These are phyloP conservation scores for Coregonus sp. DNA, from an alignment of 2,797 vertebrate species.

Conservation along the genomic window DNA sequence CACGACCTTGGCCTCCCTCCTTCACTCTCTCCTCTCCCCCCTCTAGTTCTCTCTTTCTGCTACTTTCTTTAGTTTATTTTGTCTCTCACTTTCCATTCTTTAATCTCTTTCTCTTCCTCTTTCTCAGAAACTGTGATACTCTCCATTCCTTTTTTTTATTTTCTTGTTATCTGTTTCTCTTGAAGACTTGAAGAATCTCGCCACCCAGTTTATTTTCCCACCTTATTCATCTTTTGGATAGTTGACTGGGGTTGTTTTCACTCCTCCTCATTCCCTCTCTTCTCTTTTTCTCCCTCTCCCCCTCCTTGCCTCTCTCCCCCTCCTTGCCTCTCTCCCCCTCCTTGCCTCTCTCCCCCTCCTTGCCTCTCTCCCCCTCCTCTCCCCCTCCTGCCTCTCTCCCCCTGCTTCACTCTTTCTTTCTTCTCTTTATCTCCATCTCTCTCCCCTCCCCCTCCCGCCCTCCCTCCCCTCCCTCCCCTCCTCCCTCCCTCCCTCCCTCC, in stretches of 20 bases:
- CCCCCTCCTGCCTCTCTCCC: background rate
- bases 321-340: constrained; percentile 21
- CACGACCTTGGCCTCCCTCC: background rate
- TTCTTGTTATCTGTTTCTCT: background rate
- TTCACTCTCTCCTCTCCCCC: background rate
- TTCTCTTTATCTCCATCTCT: constrained; percentile 8
- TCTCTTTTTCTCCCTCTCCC: background rate
- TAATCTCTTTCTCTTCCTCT: constrained; percentile 10
- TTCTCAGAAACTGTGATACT: background rate
- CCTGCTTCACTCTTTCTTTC: constrained; percentile 29
- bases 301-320: constrained; percentile 10
- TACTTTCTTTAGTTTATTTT: background rate
- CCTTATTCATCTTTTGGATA: background rate
- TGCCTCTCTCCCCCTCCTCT: constrained; percentile 13
- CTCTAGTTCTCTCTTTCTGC: background rate
- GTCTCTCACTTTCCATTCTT: constrained; percentile 1
- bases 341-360: background rate
- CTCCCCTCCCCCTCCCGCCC: background rate
- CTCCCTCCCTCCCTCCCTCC: background rate
- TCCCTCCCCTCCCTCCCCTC: background rate
- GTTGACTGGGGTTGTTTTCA: background rate
- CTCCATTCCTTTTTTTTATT: background rate
- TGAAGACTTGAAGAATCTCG: background rate
- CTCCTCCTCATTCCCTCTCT: constrained; percentile 4
- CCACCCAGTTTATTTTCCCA: background rate